Percentiles rank a stretch among this genome's conserved stretches.
phyloP scores from a whole-genome alignment of 2,888 invertebrate species.

The Perizoma affinitatum region DNA sequence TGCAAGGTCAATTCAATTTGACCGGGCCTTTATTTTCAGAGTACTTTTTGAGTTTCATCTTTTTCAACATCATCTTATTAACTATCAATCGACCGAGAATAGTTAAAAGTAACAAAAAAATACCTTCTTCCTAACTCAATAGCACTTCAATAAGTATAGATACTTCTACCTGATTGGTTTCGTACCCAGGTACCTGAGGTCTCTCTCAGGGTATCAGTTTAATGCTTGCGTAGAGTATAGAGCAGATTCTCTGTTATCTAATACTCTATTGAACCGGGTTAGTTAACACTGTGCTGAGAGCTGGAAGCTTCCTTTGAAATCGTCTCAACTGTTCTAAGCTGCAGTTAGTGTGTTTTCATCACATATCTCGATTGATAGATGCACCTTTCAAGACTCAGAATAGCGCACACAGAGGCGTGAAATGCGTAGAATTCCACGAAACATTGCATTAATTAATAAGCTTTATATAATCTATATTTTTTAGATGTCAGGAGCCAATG shows the following conservation, averaged over 20 bases:
- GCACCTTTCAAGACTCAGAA: conserved; percentile 41
- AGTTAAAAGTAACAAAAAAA: too few relatives aligned
- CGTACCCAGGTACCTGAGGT: too few relatives aligned
- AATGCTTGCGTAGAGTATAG: background rate
- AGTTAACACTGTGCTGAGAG: conserved; percentile 9
- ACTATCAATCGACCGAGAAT: too few relatives aligned
- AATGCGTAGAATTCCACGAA: background rate
- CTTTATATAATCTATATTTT: too few relatives aligned
- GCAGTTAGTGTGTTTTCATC: conserved; percentile 23
- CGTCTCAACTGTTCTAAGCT: conserved; percentile 18
- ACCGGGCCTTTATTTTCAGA: too few relatives aligned
- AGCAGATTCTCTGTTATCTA: conserved; percentile 12
- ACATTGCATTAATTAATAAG: too few relatives aligned
- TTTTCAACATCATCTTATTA: too few relatives aligned
- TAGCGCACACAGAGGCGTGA: background rate
- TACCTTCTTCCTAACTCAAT: too few relatives aligned
- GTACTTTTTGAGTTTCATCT: too few relatives aligned
- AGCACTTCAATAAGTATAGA: too few relatives aligned
- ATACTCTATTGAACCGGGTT: conserved; percentile 16
- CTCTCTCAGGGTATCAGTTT: background rate
- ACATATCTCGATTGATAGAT: conserved; percentile 46
- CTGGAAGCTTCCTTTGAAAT: conserved; percentile 19
- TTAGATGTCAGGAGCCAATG: too few relatives aligned
- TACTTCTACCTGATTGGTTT: too few relatives aligned
- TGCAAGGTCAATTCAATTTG: conserved; percentile 19